A percentile compares a stretch with the other conserved stretches of the same genome.
Conservation (phyloP, 2,113 vertebrate genomes). For the Bagarius yarrelli region DNA sequence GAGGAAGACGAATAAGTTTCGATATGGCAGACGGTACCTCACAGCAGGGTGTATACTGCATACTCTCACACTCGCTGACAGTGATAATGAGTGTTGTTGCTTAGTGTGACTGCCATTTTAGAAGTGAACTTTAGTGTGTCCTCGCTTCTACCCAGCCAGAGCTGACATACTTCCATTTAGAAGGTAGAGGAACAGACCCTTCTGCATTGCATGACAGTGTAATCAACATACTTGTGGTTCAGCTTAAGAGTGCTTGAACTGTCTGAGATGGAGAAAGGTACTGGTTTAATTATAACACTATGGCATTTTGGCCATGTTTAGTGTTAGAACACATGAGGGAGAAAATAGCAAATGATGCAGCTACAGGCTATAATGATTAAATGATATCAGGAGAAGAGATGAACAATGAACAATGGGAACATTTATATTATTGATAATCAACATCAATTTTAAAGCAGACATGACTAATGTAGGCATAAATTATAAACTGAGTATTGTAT, state of each 20-base stretch:
- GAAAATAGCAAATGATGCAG: constrained; percentile 61
- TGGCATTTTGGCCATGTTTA: constrained; percentile 48
- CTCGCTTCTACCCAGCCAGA: constrained; percentile 5
- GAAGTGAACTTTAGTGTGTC: constrained; percentile 34
- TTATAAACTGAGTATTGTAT: not conserved
- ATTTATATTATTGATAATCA: constrained; percentile 3
- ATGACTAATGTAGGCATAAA: not conserved
- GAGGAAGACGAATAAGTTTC: constrained; percentile 21
- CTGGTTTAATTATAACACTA: constrained; percentile 65
- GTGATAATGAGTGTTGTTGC: constrained; percentile 43
- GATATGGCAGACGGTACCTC: constrained; percentile 6
- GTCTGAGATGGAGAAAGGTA: constrained; percentile 41
- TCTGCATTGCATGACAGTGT: constrained; percentile 56
- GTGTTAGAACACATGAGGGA: constrained; percentile 54
- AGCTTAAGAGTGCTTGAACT: constrained; percentile 31
- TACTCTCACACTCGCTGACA: constrained; percentile 16
- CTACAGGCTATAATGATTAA: constrained; percentile 54
- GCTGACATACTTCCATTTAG: constrained; percentile 49
- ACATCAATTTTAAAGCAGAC: constrained; percentile 7
- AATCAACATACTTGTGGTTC: constrained; percentile 60
- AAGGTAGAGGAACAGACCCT: constrained; percentile 50
- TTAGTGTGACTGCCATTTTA: constrained; percentile 19
- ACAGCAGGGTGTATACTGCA: constrained; percentile 25
- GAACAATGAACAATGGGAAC: constrained; percentile 24
- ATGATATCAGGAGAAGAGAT: constrained; percentile 43